A percentile compares a stretch with the other conserved stretches of the same genome.
These are phyloP conservation scores for Epizoanthus illoricatus DNA, from an alignment of 92 coral and sea anemone genomes.

Conservation along the genomic window DNA sequence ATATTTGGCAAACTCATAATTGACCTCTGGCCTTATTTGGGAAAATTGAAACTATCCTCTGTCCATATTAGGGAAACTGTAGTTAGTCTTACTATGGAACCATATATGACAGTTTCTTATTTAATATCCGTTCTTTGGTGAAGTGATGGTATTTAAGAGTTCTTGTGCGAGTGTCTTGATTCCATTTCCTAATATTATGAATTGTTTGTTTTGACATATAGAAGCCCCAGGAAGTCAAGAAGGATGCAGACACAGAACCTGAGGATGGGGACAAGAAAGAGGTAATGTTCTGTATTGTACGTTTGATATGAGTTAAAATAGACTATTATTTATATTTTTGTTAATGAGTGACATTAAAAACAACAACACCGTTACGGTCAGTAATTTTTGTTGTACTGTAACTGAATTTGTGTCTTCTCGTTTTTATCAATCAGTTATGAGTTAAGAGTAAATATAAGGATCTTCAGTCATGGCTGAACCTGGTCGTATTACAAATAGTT, in stretches of 20 bases:
- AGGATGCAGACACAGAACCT: neutral
- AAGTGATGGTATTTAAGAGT: no score
- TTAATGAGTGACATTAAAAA: neutral
- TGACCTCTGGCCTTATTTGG: no score
- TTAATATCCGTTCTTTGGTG: neutral
- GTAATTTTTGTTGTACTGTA: no score
- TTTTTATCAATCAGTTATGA: no score
- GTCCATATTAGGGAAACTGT: neutral
- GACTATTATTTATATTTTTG: neutral
- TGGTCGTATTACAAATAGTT: no score
- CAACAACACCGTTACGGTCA: neutral
- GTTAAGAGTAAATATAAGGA: no score
- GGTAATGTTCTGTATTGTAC: neutral
- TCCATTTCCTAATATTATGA: neutral
- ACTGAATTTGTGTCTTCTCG: no score
- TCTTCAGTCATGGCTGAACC: no score
- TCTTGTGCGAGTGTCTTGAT: no score
- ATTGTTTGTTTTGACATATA: neutral
- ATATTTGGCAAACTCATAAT: no score
- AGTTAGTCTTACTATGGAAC: neutral
- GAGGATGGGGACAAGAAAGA: conserved; percentile 6
- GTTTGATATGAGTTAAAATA: no score
- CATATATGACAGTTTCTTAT: neutral
- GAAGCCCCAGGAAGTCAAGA: neutral
- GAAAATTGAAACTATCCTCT: no score